phyloP scores from a whole-genome alignment of 2,888 invertebrate species.

The Ichneumoninae sp. region DNA sequence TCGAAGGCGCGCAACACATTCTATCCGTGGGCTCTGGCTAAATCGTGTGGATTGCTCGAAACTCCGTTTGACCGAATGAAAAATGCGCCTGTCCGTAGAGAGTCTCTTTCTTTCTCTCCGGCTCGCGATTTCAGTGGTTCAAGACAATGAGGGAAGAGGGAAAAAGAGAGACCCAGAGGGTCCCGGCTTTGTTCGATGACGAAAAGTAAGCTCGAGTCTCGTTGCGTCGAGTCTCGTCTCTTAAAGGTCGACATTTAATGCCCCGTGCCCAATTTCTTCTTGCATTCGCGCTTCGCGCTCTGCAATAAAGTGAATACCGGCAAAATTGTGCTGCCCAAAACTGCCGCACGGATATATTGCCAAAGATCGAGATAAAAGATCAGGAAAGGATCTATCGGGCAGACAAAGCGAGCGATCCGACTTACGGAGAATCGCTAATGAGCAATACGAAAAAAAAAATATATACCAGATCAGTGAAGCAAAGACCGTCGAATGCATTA shows the following conservation, averaged over 20 bases:
- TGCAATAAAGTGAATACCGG: constrained; percentile 21
- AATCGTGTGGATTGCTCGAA: constrained; percentile 52
- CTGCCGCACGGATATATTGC: background rate
- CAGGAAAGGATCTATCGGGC: constrained; percentile 2
- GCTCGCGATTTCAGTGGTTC: constrained; percentile 40
- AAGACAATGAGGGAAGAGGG: constrained; percentile 43
- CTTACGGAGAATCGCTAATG: constrained; percentile 9
- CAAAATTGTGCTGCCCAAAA: constrained; percentile 36
- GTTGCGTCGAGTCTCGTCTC: constrained; percentile 11
- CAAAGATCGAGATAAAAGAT: constrained; percentile 22
- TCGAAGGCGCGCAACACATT: constrained; percentile 31
- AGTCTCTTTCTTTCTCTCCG: constrained; percentile 12
- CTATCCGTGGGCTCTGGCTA: constrained; percentile 44
- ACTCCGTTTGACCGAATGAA: constrained; percentile 57
- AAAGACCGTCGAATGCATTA: background rate
- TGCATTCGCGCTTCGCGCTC: constrained; percentile 22
- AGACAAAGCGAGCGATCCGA: background rate
- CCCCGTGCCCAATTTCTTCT: constrained; percentile 51
- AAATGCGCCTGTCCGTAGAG: constrained; percentile 42
- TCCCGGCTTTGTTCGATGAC: constrained; percentile 58
- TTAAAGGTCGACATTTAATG: constrained; percentile 63
- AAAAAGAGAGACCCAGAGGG: constrained; percentile 37
- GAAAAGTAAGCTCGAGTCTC: constrained; percentile 45
- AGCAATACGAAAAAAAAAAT: background rate
- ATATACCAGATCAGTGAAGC: background rate